phyloP scores from a whole-genome alignment of 2,797 vertebrate genomes.

The Muscicapa striata region DNA sequence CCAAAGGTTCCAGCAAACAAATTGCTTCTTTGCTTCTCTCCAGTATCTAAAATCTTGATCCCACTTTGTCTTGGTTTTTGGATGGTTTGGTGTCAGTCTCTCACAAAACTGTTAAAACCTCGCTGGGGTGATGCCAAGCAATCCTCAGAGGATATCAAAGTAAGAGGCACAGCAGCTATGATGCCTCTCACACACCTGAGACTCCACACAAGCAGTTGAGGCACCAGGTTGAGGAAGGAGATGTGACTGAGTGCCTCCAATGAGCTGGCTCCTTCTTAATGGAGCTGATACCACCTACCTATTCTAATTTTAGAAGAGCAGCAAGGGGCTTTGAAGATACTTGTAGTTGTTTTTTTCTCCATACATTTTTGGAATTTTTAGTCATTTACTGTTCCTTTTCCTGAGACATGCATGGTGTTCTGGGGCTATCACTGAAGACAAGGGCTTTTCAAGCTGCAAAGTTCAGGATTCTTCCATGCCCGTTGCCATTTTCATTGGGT shows the following conservation, averaged over 20 bases:
- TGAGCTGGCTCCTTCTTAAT: background rate
- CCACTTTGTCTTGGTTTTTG: background rate
- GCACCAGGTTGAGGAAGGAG: background rate
- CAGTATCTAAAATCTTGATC: background rate
- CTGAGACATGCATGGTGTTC: background rate
- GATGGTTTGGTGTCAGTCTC: background rate
- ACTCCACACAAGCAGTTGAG: background rate
- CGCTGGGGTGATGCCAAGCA: background rate
- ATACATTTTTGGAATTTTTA: fast-evolving
- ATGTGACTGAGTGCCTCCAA: background rate
- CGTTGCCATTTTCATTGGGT: background rate
- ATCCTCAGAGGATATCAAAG: background rate
- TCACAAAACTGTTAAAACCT: background rate
- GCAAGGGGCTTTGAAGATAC: background rate
- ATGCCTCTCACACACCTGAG: background rate
- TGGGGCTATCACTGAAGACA: background rate
- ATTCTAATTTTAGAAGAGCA: background rate
- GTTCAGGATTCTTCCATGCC: background rate
- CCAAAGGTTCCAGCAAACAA: background rate
- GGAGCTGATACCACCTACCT: background rate
- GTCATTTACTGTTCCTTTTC: background rate
- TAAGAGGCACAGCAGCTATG: background rate
- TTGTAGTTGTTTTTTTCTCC: background rate
- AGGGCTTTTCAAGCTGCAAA: background rate
- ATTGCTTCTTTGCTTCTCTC: background rate